Evolutionary conservation across 2,888 invertebrate genomes (phyloP).

Genomic region (Allygus modestus): DNA sequence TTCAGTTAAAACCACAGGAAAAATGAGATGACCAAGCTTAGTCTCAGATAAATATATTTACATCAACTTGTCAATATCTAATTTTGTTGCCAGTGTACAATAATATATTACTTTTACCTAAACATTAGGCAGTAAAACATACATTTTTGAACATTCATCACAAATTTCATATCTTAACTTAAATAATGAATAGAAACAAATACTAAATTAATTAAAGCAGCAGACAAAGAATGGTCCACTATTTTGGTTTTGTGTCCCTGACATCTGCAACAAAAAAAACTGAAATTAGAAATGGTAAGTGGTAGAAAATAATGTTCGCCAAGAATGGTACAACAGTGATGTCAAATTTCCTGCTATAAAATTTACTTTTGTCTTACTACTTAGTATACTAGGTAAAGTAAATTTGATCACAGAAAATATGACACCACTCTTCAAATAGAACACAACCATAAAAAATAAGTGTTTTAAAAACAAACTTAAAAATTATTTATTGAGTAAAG

Average conservation of each 20-base stretch:
- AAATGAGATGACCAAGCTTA: no score
- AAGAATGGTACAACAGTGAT: no score
- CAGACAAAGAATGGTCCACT: slow-evolving; percentile 55
- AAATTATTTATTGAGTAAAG: no score
- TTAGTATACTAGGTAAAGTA: no score
- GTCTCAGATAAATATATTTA: slow-evolving; percentile 61
- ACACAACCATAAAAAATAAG: no score
- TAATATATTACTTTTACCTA: slow-evolving; percentile 62
- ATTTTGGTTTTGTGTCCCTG: slow-evolving; percentile 28
- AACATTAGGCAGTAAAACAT: slow-evolving; percentile 61
- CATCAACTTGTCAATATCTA: slow-evolving; percentile 48
- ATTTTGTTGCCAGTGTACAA: slow-evolving; percentile 50
- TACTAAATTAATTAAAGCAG: slow-evolving; percentile 48
- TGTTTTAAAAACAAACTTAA: no score
- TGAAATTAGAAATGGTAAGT: not conserved
- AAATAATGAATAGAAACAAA: slow-evolving; percentile 55
- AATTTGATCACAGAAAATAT: no score
- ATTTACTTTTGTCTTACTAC: no score
- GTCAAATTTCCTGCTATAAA: no score
- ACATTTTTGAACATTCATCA: slow-evolving; percentile 58
- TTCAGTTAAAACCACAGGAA: no score
- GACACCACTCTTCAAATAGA: no score
- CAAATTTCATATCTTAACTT: slow-evolving; percentile 45
- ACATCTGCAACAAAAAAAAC: slow-evolving; percentile 42
- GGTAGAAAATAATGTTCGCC: no score